A percentile compares a stretch with the other conserved stretches of the same genome.
Conservation (phyloP, 1,140 invertebrate genomes). For the Phymorhynchus buccinoides region DNA sequence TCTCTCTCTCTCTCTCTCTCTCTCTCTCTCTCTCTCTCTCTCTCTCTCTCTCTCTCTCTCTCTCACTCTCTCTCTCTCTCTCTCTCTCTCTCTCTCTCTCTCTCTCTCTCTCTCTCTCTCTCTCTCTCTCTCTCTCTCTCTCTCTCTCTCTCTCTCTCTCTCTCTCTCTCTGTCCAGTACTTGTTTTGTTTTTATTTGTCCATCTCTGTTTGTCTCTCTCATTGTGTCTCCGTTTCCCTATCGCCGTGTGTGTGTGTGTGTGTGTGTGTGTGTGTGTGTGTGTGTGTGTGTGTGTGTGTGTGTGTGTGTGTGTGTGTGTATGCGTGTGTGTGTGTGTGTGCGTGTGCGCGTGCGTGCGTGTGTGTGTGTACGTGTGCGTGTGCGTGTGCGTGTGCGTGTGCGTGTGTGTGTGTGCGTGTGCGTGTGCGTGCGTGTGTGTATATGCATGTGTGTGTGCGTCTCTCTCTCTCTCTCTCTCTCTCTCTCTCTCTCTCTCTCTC, state of each 20-base stretch:
- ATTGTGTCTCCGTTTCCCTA: neutral
- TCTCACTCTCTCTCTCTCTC: neutral
- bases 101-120: neutral
- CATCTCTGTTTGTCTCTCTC: neutral
- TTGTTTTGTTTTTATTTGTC: neutral
- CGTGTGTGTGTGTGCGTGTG: neutral
- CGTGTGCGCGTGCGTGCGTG: neutral
- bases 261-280: too few species aligned
- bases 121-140: constrained; percentile 14
- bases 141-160: constrained; percentile 1
- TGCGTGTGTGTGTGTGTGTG: neutral
- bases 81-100: neutral
- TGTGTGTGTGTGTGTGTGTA: neutral
- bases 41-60: too few species aligned
- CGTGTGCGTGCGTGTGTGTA: too few species aligned
- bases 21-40: too few species aligned
- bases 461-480: neutral
- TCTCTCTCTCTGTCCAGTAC: neutral
- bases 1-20: too few species aligned
- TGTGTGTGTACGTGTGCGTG: neutral
- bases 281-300: too few species aligned
- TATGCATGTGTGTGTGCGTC: too few species aligned
- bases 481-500: neutral
- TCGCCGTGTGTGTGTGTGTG: too few species aligned
- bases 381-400: neutral